Evolutionary conservation across 1,140 invertebrate genomes (phyloP).

Genomic region (Drosophila cardini): DNA sequence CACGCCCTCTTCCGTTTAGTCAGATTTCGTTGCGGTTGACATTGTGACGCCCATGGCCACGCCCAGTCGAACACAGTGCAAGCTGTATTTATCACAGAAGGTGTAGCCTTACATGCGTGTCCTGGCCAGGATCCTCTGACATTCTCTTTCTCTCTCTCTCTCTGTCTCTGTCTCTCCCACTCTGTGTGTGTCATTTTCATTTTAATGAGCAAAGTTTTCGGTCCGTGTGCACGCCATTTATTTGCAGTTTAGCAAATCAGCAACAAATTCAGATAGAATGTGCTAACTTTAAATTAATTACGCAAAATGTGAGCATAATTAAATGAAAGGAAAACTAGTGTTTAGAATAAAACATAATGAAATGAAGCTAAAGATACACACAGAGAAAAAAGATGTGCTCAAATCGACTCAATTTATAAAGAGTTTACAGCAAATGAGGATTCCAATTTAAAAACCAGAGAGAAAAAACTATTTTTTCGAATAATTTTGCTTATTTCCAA

Average conservation of each 20-base stretch:
- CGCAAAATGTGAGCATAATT: neutral
- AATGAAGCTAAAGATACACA: conserved; percentile 1
- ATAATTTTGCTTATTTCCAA: too few species aligned
- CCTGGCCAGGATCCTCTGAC: conserved; percentile 9
- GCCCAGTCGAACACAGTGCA: neutral
- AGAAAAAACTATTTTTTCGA: too few species aligned
- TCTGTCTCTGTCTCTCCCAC: conserved; percentile 11
- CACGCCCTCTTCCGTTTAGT: conserved; percentile 51
- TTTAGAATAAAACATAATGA: neutral
- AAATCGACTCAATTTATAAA: too few species aligned
- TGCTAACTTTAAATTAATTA: conserved; percentile 12
- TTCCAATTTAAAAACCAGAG: too few species aligned
- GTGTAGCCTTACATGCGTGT: conserved; percentile 24
- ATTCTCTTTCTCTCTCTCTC: conserved; percentile 3
- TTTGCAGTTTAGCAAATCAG: conserved; percentile 65
- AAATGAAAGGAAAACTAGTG: neutral
- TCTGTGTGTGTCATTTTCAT: conserved; percentile 49
- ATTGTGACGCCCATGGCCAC: conserved; percentile 67
- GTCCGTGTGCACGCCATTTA: conserved; percentile 53
- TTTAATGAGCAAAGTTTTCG: conserved; percentile 77
- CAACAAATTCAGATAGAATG: conserved; percentile 46
- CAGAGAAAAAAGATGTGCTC: too few species aligned
- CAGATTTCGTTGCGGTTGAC: conserved; percentile 69
- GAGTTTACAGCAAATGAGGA: too few species aligned
- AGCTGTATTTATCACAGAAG: conserved; percentile 23